Base-by-base conservation (phyloP, 1,140 invertebrate genomes). In the Kradibia gibbosae region DNA sequence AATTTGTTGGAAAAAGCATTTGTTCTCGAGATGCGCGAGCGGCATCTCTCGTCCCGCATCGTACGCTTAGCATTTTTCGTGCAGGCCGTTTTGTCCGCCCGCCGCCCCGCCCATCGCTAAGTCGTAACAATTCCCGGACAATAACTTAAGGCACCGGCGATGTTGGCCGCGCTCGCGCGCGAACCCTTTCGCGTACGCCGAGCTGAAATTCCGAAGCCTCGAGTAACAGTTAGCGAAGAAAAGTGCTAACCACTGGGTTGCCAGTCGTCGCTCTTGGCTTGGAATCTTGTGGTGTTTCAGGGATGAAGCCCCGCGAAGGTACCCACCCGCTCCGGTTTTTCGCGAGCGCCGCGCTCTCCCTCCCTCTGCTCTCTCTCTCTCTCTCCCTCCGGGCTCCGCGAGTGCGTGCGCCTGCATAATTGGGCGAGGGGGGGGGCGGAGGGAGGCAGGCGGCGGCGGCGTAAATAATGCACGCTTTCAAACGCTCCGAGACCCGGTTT, bases 401-500 rank as follows among this genome's bases (percentile, higher is more conserved):
- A n/a, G n/a, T n/a, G n/a, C n/a, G n/a, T n/a, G n/a, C n/a, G n/a
- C n/a, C n/a, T n/a, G n/a, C n/a, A n/a, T n/a, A n/a, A n/a, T 5
- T 45, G n/a, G 25, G 5, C 31, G 57, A 25, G n/a, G 28, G n/a
- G 1, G 65, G 11, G 34, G 34, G 2, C 7, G 65, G 28, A 4
- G 65, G n/a, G n/a, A n/a, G n/a, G n/a, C n/a, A 17, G 34, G 5
- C 3, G 10, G 36, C 2, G 36, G 22, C 20, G 36, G 36, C 3
- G 65, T 42, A 8, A 20, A 36, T 67, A 67, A 67, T 67, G 65
- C 36, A 67, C 42, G 65, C 65, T 67, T 42, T 67, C n/a, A 67
- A 67, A 36, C 65, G 36, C 62, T 65, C 31, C 4, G 13, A 34
- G 62, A 39, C 31, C 62, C 62, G 34, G 15, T 28, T 42, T 67